These are phyloP conservation scores for Poeciliopsis gracilis DNA, from an alignment of 2,797 vertebrate species.

Conservation along the genomic window DNA sequence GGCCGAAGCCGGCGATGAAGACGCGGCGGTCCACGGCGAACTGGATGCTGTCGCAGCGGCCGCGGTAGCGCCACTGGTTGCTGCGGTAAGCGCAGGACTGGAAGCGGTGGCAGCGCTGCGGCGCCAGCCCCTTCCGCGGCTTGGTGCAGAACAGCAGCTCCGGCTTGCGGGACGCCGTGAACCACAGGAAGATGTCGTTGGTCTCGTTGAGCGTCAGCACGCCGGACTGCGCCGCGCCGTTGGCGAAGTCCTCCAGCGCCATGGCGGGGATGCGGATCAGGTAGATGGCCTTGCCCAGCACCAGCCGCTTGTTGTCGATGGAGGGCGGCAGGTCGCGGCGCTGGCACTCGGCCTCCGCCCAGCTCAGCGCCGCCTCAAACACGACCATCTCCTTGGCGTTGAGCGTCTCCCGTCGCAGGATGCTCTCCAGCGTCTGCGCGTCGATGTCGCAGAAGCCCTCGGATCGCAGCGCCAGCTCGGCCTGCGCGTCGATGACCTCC, in stretches of 20 bases:
- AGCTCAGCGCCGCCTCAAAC: conserved; percentile 92
- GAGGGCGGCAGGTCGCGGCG: conserved; percentile 84
- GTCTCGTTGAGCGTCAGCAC: conserved; percentile 95
- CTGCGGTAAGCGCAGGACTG: conserved; percentile 98
- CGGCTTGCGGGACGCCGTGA: conserved; percentile 94
- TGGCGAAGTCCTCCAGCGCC: conserved; percentile 95
- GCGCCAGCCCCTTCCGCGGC: conserved; percentile 89
- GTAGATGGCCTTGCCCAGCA: conserved; percentile 92
- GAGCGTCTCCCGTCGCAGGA: conserved; percentile 94
- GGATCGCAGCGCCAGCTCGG: conserved; percentile 93
- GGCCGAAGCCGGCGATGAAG: conserved; percentile 95
- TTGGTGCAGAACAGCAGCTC: conserved; percentile 90
- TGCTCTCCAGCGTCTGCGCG: conserved; percentile 92
- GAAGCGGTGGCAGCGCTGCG: conserved; percentile 96
- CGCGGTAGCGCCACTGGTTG: conserved; percentile 98
- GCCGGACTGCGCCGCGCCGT: conserved; percentile 93
- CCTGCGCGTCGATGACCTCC: conserved; percentile 85
- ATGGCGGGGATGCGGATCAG: conserved; percentile 95
- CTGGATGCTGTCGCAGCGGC: conserved; percentile 98
- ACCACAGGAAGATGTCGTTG: conserved; percentile 98
- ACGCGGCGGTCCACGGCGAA: conserved; percentile 95
- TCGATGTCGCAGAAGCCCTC: conserved; percentile 98
- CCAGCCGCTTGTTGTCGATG: conserved; percentile 92
- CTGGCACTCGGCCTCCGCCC: conserved; percentile 96
- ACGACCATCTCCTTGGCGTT: conserved; percentile 97